These are phyloP conservation scores for Protomyctophum bolini DNA, from an alignment of 2,113 vertebrate species.

Conservation along the genomic window DNA sequence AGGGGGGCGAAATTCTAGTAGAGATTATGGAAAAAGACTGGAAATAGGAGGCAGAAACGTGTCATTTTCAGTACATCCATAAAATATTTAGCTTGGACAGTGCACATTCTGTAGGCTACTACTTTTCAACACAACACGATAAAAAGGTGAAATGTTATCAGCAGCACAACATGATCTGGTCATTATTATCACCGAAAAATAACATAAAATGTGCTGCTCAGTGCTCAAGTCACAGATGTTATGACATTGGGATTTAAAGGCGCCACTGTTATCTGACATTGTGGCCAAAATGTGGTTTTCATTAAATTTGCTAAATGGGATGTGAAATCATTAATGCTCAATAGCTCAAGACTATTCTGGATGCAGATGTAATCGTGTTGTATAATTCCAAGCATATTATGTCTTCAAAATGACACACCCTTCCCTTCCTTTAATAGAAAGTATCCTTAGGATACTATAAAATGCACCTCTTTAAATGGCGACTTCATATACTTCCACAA, in stretches of 20 bases:
- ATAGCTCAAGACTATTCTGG: too few species aligned
- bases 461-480: neutral
- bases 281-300: too few species aligned
- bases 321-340: too few species aligned
- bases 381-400: neutral
- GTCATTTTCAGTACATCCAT: conserved; percentile 13
- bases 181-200: neutral
- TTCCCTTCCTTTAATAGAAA: neutral
- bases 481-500: neutral
- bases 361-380: too few species aligned
- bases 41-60: neutral
- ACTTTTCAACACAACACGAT: conserved; percentile 9
- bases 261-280: too few species aligned
- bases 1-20: too few species aligned
- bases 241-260: too few species aligned
- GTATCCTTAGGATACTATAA: conserved; percentile 12
- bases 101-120: neutral
- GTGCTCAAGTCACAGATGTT: too few species aligned
- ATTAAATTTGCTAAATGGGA: conserved; percentile 26
- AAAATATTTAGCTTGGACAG: neutral
- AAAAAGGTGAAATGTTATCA: neutral
- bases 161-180: neutral
- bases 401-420: neutral
- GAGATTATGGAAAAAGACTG: too few species aligned
- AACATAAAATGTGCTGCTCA: too few species aligned